Percentiles rank a stretch among this genome's conserved stretches.
phyloP scores from a whole-genome alignment of 2,888 invertebrate species.

The Andrena dorsata region DNA sequence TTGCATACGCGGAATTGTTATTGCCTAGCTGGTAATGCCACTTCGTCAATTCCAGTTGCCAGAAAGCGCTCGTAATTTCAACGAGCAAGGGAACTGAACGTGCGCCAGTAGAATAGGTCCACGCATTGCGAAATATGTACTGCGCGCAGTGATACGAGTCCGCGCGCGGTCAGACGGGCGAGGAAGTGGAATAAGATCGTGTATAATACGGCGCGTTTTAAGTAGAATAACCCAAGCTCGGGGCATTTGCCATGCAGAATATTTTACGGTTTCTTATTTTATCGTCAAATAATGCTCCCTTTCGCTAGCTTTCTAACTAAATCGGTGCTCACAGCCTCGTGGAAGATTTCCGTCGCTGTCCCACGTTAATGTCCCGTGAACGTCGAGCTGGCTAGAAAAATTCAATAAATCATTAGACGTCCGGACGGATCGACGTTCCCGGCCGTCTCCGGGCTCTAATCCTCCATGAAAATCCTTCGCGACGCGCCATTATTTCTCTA shows the following conservation, averaged over 20 bases:
- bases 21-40: too few species aligned
- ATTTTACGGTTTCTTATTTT: background rate
- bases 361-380: slow-evolving; percentile 13
- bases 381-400: slow-evolving; percentile 25
- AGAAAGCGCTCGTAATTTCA: background rate
- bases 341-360: background rate
- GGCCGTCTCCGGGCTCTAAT: slow-evolving; percentile 56
- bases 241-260: background rate
- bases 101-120: background rate
- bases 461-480: slow-evolving; percentile 66
- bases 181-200: slow-evolving; percentile 10
- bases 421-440: slow-evolving; percentile 51
- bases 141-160: background rate
- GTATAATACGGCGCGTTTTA: background rate
- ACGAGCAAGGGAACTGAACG: background rate
- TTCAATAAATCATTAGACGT: slow-evolving; percentile 42
- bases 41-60: background rate
- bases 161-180: background rate
- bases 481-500: slow-evolving; percentile 72
- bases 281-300: background rate
- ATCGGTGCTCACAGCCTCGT: background rate
- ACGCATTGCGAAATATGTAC: background rate
- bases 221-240: background rate
- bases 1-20: too few species aligned
- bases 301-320: background rate